These are phyloP conservation scores for Anoura caudifer DNA, from an alignment of 2,113 vertebrate species.

Conservation along the genomic window DNA sequence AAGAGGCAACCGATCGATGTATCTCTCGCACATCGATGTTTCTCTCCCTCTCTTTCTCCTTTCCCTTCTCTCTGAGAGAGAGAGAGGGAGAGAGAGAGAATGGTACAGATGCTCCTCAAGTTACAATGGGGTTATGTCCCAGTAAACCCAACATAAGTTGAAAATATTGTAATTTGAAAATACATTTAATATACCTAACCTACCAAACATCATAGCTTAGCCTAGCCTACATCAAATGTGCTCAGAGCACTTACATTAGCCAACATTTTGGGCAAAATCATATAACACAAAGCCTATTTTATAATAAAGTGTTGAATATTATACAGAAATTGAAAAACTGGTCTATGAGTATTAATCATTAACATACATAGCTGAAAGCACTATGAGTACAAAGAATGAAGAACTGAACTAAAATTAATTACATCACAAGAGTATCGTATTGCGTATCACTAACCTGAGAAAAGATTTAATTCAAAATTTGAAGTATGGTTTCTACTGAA, in stretches of 20 bases:
- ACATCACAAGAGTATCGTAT: neutral
- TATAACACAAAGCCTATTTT: neutral
- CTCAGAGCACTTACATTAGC: no score
- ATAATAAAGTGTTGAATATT: neutral
- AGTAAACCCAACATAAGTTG: no score
- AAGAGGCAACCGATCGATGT: no score
- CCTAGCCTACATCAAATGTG: no score
- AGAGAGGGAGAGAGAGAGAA: neutral
- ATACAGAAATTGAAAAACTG: neutral
- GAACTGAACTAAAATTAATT: neutral
- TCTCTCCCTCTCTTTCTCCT: no score
- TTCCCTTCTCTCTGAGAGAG: no score
- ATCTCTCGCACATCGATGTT: no score
- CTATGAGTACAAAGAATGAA: neutral
- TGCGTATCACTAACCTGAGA: neutral
- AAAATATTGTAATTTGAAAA: no score
- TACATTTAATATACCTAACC: no score
- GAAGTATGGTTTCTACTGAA: neutral
- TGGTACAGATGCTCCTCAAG: neutral
- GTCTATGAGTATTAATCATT: neutral
- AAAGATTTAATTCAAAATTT: neutral
- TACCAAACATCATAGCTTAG: no score
- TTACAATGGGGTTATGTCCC: neutral
- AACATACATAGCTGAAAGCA: neutral
- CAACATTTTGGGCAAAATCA: neutral